Evolutionary conservation across 1,140 invertebrate species (phyloP), one percentile per base, ranked within the genome.

Genomic region (Scaptomyza pallida): DNA sequence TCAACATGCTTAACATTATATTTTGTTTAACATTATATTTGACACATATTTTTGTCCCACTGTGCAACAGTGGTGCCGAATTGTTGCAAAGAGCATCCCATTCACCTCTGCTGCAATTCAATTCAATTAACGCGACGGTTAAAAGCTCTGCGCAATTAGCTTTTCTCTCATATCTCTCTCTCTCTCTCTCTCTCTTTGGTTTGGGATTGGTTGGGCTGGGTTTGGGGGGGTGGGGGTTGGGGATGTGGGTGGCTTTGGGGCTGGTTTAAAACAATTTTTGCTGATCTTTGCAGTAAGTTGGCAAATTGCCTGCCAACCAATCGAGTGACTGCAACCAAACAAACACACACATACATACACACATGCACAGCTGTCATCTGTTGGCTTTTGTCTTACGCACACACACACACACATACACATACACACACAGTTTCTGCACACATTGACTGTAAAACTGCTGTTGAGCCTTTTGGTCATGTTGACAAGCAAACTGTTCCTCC

Each of bases 271-370:
- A 65, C 61, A 64, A 86, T 72, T 85, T 85, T 88, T 85, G 81
- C 81, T 85, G 81, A 85, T 85, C 81, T 86, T 88, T 86, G 81
- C 81, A 88, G 69, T 81, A 86, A 88, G 81, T 81, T 86, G 69
- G 82, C 77, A 88, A 86, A 86, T 86, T 86, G 81, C 70, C 82
- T 88, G 81, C 79, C 82, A 81, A 75, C 64, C 80, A 85, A 83
- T 76, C 78, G 75, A 86, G 56, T 56, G 63, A 67, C 50, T 72
- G 56, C 55, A 75, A 45, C 59, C 71, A 60, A 75, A 65, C 57
- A 59, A 40, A 57, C 40, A 40, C 15, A 19, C 50, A 48, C 63
- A 56, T 37, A 43, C 50, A 33, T 13, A 23, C 50, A 44, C 41
- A 41, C 47, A 48, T 37, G 45, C 26, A 44, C 35, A 45, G 62